These are phyloP conservation scores for Drosophila differens DNA, from an alignment of 2,888 invertebrate species.

Conservation along the genomic window DNA sequence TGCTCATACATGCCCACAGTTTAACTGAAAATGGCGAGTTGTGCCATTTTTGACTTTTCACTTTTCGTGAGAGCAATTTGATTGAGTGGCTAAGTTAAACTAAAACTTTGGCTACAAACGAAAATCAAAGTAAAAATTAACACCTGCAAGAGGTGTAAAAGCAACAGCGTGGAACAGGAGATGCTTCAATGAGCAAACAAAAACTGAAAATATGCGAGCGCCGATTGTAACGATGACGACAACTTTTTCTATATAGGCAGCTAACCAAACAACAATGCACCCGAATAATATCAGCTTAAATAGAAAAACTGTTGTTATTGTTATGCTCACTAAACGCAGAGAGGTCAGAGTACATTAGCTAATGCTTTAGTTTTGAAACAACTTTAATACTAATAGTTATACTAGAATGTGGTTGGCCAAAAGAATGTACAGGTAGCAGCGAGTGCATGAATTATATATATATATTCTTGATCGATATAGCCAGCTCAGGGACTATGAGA, in stretches of 20 bases:
- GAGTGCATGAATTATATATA: neutral
- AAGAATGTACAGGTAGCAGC: neutral
- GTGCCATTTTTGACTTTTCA: slow-evolving; percentile 71
- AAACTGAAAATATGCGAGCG: slow-evolving; percentile 56
- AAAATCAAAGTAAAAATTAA: slow-evolving; percentile 64
- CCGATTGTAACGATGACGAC: slow-evolving; percentile 60
- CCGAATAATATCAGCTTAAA: slow-evolving; percentile 32
- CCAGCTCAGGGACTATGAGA: neutral
- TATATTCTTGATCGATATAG: neutral
- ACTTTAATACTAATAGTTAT: neutral
- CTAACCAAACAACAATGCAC: slow-evolving; percentile 44
- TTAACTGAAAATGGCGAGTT: slow-evolving; percentile 38
- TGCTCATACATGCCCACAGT: slow-evolving; percentile 52
- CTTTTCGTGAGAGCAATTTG: slow-evolving; percentile 76
- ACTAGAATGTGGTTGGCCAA: neutral
- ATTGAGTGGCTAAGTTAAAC: slow-evolving; percentile 61
- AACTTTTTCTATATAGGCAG: slow-evolving; percentile 52
- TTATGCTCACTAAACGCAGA: slow-evolving; percentile 9
- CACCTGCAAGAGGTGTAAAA: slow-evolving; percentile 59
- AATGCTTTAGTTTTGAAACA: neutral
- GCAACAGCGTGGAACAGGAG: slow-evolving; percentile 23
- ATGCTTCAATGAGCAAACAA: slow-evolving; percentile 55
- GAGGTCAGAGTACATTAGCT: slow-evolving; percentile 22
- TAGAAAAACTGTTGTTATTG: slow-evolving; percentile 44
- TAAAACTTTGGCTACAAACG: slow-evolving; percentile 17